phyloP scores from a whole-genome alignment of 2,888 invertebrate species.

The Drosophila testacea region DNA sequence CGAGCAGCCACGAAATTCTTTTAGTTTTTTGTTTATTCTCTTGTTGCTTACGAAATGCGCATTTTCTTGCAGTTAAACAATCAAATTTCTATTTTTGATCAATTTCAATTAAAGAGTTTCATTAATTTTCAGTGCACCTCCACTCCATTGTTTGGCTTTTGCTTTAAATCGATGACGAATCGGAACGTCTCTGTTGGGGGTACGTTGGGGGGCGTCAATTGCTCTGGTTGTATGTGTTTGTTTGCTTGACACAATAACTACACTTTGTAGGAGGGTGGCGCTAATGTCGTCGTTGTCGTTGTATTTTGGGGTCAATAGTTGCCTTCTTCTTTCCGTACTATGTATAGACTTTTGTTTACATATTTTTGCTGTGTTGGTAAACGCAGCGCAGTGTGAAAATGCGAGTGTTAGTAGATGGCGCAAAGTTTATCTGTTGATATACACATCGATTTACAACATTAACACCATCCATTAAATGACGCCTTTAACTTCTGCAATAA shows the following conservation, averaged over 20 bases:
- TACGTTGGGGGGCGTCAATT: slow-evolving; percentile 69
- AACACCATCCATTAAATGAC: neutral
- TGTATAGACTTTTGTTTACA: slow-evolving; percentile 75
- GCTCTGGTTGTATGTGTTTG: slow-evolving; percentile 38
- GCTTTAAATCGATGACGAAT: slow-evolving; percentile 83
- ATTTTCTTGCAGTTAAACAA: slow-evolving; percentile 48
- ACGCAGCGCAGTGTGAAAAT: slow-evolving; percentile 1
- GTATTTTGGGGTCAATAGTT: slow-evolving; percentile 75
- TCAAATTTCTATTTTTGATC: slow-evolving; percentile 41
- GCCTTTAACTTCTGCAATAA: neutral
- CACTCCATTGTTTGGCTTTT: slow-evolving; percentile 70
- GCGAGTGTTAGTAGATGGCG: slow-evolving; percentile 26
- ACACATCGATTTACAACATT: slow-evolving; percentile 1
- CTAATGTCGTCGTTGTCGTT: slow-evolving; percentile 48
- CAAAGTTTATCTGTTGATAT: slow-evolving; percentile 3
- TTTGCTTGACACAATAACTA: slow-evolving; percentile 66
- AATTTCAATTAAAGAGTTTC: slow-evolving; percentile 50
- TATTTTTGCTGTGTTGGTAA: slow-evolving; percentile 71
- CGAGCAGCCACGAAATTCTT: slow-evolving; percentile 24
- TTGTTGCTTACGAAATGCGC: slow-evolving; percentile 56
- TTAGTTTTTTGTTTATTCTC: slow-evolving; percentile 19
- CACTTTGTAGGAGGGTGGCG: slow-evolving; percentile 58
- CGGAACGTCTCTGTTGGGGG: slow-evolving; percentile 56
- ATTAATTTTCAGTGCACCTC: slow-evolving; percentile 68
- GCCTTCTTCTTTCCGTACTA: slow-evolving; percentile 51